Evolutionary conservation across 2,113 vertebrate species (phyloP).

Genomic region (Macaca nemestrina): DNA sequence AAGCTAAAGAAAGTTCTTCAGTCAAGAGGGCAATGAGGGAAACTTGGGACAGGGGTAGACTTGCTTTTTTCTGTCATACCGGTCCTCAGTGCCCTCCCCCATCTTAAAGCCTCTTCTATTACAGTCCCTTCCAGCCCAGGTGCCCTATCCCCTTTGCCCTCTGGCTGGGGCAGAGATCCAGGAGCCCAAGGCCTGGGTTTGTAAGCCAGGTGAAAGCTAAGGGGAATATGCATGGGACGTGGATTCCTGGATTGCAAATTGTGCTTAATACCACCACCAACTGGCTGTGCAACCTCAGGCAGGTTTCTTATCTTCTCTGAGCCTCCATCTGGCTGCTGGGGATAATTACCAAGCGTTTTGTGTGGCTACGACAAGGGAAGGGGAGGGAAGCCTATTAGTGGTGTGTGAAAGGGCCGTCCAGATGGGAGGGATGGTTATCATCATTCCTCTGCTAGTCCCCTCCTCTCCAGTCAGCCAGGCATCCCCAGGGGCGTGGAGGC

Average conservation of each 20-base stretch:
- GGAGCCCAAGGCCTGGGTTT: background rate
- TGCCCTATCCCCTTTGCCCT: background rate
- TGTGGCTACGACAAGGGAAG: slow-evolving; percentile 28
- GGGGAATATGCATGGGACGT: background rate
- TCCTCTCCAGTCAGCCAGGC: slow-evolving; percentile 37
- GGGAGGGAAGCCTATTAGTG: slow-evolving; percentile 33
- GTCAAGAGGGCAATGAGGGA: background rate
- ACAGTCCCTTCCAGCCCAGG: background rate
- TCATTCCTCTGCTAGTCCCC: slow-evolving; percentile 36
- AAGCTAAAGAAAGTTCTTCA: slow-evolving; percentile 4
- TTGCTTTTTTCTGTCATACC: background rate
- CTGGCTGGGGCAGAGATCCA: background rate
- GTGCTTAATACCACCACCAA: background rate
- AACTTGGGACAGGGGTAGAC: background rate
- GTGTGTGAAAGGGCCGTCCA: slow-evolving; percentile 48
- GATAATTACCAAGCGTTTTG: background rate
- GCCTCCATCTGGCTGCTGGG: background rate
- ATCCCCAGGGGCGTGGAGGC: background rate
- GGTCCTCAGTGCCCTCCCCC: background rate
- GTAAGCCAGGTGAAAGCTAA: background rate
- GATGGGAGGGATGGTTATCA: slow-evolving; percentile 51
- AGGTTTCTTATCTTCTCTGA: background rate
- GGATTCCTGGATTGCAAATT: background rate
- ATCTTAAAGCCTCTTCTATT: background rate
- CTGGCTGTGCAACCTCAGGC: background rate